A percentile compares a stretch with the other conserved stretches of the same genome.
Evolutionary conservation across 2,888 invertebrate genomes (phyloP).

Genomic region (Stramonita haemastoma): DNA sequence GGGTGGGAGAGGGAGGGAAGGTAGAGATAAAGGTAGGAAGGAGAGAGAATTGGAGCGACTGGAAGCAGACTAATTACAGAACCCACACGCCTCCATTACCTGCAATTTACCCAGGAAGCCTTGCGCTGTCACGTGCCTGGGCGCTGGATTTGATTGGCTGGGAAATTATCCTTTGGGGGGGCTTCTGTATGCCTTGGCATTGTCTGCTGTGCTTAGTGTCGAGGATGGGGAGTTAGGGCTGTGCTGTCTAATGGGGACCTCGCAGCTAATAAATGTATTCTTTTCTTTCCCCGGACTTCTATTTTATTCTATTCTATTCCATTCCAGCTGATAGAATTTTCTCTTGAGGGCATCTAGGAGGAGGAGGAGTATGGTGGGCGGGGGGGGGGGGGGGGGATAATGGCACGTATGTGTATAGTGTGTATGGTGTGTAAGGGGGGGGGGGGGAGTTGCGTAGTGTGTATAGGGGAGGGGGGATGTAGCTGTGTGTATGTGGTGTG

Average conservation of each 20-base stretch:
- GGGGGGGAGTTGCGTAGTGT: not conserved
- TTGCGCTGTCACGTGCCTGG: conserved; percentile 26
- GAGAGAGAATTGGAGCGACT: not conserved
- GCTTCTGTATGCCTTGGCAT: conserved; percentile 19
- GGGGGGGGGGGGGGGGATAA: not conserved
- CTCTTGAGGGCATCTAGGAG: not conserved
- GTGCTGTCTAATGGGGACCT: not conserved
- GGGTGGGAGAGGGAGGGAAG: not conserved
- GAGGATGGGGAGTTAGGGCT: not conserved
- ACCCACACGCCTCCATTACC: not conserved
- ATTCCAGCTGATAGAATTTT: not conserved
- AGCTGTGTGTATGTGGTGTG: too few species aligned
- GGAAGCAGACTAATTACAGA: not conserved
- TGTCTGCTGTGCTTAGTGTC: conserved; percentile 8
- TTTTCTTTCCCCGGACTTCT: not conserved
- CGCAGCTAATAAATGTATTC: not conserved
- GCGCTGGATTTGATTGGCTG: conserved; percentile 18
- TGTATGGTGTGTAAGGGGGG: not conserved
- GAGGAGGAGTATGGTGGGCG: not conserved
- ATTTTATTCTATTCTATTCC: too few species aligned
- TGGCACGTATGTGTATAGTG: not conserved
- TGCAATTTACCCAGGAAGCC: not conserved
- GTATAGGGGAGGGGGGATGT: not conserved
- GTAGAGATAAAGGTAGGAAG: not conserved
- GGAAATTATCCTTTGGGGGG: not conserved